A percentile compares a stretch with the other conserved stretches of the same genome.
phyloP scores from a whole-genome alignment of 2,888 invertebrate species.

The Megastigmus dorsalis region DNA sequence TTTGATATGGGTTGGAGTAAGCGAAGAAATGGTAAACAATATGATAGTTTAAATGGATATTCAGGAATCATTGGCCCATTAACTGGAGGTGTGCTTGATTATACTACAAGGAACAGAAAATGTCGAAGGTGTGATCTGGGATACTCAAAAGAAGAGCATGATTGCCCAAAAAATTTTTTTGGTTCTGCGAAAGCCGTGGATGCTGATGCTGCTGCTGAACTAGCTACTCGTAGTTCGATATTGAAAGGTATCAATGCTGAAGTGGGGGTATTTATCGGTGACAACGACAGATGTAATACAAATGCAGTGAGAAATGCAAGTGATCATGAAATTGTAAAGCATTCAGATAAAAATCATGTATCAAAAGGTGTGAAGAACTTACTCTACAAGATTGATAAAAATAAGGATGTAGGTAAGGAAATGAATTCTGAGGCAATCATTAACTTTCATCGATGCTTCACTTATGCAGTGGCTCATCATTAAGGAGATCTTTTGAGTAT shows the following conservation, averaged over 20 bases:
- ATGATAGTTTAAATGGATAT: slow-evolving; percentile 6
- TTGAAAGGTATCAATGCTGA: slow-evolving; percentile 54
- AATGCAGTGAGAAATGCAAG: slow-evolving; percentile 38
- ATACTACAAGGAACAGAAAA: slow-evolving; percentile 58
- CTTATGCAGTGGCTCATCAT: slow-evolving; percentile 48
- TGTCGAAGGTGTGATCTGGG: slow-evolving; percentile 58
- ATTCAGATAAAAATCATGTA: slow-evolving; percentile 58
- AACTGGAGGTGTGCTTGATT: slow-evolving; percentile 55
- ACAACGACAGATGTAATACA: slow-evolving; percentile 55
- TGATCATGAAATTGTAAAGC: slow-evolving; percentile 49
- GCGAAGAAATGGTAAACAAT: not conserved
- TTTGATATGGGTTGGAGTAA: not conserved
- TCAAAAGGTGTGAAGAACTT: slow-evolving; percentile 53
- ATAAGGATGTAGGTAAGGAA: slow-evolving; percentile 50
- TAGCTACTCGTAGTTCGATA: slow-evolving; percentile 49
- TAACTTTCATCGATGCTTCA: slow-evolving; percentile 58
- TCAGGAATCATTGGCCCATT: not conserved
- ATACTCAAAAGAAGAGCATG: slow-evolving; percentile 51
- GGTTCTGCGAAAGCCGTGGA: slow-evolving; percentile 63
- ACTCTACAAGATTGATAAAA: slow-evolving; percentile 51
- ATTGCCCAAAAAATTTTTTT: slow-evolving; percentile 58
- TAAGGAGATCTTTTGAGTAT: slow-evolving; percentile 48
- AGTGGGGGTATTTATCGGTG: slow-evolving; percentile 43
- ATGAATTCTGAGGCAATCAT: slow-evolving; percentile 47
- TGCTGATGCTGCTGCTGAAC: slow-evolving; percentile 55